Conservation (phyloP, 2,113 vertebrate species). For the Aspidoscelis tigris region DNA sequence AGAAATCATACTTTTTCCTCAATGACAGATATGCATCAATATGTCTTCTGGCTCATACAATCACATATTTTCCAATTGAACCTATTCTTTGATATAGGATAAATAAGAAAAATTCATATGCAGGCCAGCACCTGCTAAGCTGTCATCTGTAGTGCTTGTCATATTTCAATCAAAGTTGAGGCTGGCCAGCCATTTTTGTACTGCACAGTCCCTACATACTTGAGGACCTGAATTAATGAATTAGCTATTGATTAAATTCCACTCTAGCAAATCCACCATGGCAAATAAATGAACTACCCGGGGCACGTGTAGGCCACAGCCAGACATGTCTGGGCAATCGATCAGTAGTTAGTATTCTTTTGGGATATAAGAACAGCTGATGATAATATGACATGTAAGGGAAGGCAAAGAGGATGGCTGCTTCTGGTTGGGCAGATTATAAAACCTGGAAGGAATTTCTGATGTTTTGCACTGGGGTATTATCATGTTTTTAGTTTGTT, state of each 20-base stretch:
- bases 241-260: conserved; percentile 95
- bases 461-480: conserved; percentile 52
- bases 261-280: conserved; percentile 90
- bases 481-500: conserved; percentile 63
- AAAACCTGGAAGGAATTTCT: conserved; percentile 55
- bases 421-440: conserved; percentile 68
- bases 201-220: conserved; percentile 67
- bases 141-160: conserved; percentile 74
- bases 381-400: conserved; percentile 84
- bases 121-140: conserved; percentile 58
- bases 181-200: conserved; percentile 72
- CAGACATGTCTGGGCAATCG: conserved; percentile 86
- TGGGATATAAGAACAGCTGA: conserved; percentile 81
- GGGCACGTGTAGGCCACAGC: conserved; percentile 86
- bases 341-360: conserved; percentile 90
- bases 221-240: conserved; percentile 88
- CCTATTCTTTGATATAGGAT: conserved; percentile 62
- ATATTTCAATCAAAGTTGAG: conserved; percentile 85
- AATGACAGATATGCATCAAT: conserved; percentile 50
- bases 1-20: conserved; percentile 50
- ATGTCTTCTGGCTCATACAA: conserved; percentile 52
- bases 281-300: conserved; percentile 92
- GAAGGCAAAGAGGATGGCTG: conserved; percentile 65
- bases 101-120: conserved; percentile 75
- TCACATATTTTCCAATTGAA: conserved; percentile 38